Evolutionary conservation across 1,140 invertebrate species (phyloP), one percentile per base, ranked within the genome.

Genomic region (Acyrthosiphon pisum): DNA sequence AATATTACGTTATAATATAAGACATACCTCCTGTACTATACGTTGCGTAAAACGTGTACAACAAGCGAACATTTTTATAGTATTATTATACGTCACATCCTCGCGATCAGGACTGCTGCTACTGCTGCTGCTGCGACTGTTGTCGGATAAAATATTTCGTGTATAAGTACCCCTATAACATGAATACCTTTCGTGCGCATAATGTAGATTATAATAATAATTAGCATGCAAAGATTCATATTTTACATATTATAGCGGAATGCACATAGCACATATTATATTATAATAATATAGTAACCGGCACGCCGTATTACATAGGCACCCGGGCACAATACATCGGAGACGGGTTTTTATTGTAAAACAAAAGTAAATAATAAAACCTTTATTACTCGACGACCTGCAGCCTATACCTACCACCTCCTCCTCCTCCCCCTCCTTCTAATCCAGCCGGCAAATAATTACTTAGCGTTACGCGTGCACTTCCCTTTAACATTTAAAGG

Each of bases 311-410:
- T 48, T 9, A 26, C 7, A 53, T 53, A 60, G 9, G n/a, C 6
- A n/a, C 60, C 60, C n/a, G n/a, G 30, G 60, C 44, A 30, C n/a
- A n/a, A 87, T 87, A n/a, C 84, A 86, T 86, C 4, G 84, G 87
- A 37, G 48, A 14, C 44, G 30, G 30, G 48, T 89, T 89, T 89
- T 53, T 53, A 53, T 89, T 89, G 35, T 53, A 50, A 53, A 50
- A 89, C 87, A 53, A 89, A 53, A 53, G 46, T n/a, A 35, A 89
- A 89, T 89, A 89, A 53, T 89, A 89, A 89, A 89, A 89, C 46
- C 46, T 89, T 89, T 89, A 89, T 89, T 53, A 22, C 87, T 50
- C 46, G 30, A 48, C 46, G n/a, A 50, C 46, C 46, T 53, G 48
- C 48, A 41, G 41, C 41, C 41, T 41, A 41, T 41, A 41, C 41